A percentile compares a stretch with the other conserved stretches of the same genome.
These are phyloP conservation scores for Gambelia wislizenii DNA, from an alignment of 2,797 vertebrate species.

Conservation along the genomic window DNA sequence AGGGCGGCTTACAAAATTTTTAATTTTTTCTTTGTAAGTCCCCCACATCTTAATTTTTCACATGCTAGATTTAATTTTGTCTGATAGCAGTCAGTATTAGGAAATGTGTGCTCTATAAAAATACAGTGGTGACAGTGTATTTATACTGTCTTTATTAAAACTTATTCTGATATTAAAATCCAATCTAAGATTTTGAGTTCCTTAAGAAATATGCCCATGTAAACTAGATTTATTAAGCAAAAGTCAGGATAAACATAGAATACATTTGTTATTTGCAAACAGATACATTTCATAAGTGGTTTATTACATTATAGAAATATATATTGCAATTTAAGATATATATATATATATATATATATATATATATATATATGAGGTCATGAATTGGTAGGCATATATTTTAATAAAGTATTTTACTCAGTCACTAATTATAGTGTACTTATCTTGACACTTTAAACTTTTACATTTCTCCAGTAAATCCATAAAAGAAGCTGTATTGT, in stretches of 20 bases:
- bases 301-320: constrained; percentile 25
- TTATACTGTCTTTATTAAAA: neutral
- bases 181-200: constrained; percentile 3
- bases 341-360: too few species aligned
- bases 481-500: constrained; percentile 24
- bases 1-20: too few species aligned
- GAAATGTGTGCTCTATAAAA: constrained; percentile 58
- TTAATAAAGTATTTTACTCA: constrained; percentile 7
- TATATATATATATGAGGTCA: constrained; percentile 29
- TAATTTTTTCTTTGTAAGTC: constrained; percentile 1
- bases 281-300: constrained; percentile 30
- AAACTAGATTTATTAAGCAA: constrained; percentile 28
- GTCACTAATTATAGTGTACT: constrained; percentile 45
- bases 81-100: constrained; percentile 26
- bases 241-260: constrained; percentile 42
- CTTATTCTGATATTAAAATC: constrained; percentile 30
- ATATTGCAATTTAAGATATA: neutral
- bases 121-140: neutral
- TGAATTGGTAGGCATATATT: constrained; percentile 53
- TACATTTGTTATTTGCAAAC: constrained; percentile 55
- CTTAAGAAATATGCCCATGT: constrained; percentile 16
- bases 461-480: constrained; percentile 46
- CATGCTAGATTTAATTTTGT: constrained; percentile 30
- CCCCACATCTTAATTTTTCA: constrained; percentile 2
- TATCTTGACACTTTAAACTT: constrained; percentile 54